phyloP scores from a whole-genome alignment of 2,797 vertebrate genomes.

The Melanogrammus aeglefinus region DNA sequence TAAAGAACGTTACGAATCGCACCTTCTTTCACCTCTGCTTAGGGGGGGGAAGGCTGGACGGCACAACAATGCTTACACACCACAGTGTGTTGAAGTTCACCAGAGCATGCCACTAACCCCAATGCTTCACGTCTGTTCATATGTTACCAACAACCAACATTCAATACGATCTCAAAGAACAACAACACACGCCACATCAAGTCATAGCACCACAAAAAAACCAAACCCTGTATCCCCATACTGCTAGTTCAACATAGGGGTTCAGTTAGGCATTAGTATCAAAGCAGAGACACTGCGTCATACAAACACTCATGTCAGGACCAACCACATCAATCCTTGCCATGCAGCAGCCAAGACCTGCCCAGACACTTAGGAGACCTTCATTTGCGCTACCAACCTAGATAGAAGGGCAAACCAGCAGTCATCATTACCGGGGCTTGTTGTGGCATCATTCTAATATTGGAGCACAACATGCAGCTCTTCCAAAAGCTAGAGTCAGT shows the following conservation, averaged over 20 bases:
- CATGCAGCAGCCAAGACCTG: not conserved
- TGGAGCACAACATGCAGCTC: not conserved
- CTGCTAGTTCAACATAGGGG: not conserved
- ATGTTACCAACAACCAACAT: not conserved
- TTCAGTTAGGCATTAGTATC: not conserved
- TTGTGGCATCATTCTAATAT: not conserved
- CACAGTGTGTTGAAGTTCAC: not conserved
- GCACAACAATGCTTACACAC: not conserved
- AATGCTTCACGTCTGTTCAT: not conserved
- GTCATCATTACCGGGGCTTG: not conserved
- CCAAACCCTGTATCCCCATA: too few species aligned
- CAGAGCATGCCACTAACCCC: not conserved
- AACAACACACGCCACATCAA: not conserved
- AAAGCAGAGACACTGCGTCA: not conserved
- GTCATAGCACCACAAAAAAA: too few species aligned
- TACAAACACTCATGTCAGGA: not conserved
- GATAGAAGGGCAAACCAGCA: not conserved
- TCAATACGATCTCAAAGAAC: not conserved
- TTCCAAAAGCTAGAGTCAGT: not conserved
- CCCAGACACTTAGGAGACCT: not conserved
- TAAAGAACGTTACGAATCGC: too few species aligned
- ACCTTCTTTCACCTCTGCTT: too few species aligned
- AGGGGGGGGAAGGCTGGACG: not conserved
- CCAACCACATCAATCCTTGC: not conserved
- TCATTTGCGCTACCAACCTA: not conserved